Conservation (phyloP, 2,888 invertebrate species). For the Clanis bilineata region DNA sequence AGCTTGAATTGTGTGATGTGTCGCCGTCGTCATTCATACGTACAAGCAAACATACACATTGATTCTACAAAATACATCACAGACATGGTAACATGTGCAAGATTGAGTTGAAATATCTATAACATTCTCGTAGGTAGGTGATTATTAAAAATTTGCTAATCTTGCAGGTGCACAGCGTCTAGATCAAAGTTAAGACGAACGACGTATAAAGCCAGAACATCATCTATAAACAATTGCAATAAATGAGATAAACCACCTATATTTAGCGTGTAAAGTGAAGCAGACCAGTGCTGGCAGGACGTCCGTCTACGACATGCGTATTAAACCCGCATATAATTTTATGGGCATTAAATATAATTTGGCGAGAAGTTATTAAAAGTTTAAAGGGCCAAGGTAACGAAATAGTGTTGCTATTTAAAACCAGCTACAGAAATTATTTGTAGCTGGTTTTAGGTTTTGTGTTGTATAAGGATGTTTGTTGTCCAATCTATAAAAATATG, state of each 20-base stretch:
- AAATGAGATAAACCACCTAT: slow-evolving; percentile 50
- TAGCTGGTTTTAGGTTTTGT: too few species aligned
- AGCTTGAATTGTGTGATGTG: too few species aligned
- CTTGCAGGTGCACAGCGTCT: slow-evolving; percentile 18
- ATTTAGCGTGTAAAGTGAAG: slow-evolving; percentile 34
- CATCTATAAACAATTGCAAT: slow-evolving; percentile 46
- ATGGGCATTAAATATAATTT: slow-evolving; percentile 10
- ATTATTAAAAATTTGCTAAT: slow-evolving; percentile 25
- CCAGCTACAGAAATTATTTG: too few species aligned
- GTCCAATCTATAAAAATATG: too few species aligned
- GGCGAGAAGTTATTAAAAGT: neutral
- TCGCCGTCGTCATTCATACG: too few species aligned
- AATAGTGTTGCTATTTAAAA: neutral
- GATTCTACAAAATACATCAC: too few species aligned
- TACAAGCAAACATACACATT: too few species aligned
- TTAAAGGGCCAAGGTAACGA: neutral
- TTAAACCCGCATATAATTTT: slow-evolving; percentile 9
- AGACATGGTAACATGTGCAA: too few species aligned
- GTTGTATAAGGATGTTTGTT: too few species aligned
- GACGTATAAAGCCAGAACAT: slow-evolving; percentile 12
- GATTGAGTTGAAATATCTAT: too few species aligned
- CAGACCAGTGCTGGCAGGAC: slow-evolving; percentile 14
- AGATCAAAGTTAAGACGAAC: slow-evolving; percentile 30
- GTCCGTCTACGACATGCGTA: slow-evolving; percentile 9
- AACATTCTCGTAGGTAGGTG: slow-evolving; percentile 16